Conservation (phyloP, 1,140 invertebrate genomes). For the Drosophila lacteicornis region DNA sequence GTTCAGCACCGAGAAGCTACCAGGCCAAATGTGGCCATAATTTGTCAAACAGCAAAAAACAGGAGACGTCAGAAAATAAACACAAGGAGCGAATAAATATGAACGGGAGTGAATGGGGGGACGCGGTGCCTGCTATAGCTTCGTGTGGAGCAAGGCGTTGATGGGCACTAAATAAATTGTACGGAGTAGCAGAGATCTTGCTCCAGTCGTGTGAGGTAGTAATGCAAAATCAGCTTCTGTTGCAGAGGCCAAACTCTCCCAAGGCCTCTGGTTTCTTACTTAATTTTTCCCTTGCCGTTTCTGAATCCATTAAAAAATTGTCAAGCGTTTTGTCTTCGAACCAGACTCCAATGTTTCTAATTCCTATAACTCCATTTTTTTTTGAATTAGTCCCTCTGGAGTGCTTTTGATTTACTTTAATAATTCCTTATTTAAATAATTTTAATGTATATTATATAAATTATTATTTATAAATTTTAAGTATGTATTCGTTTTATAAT, state of each 20-base stretch:
- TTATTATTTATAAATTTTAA: too few species aligned
- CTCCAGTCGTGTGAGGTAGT: constrained; percentile 5
- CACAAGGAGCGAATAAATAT: constrained; percentile 39
- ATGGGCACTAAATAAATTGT: constrained; percentile 79
- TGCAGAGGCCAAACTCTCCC: neutral
- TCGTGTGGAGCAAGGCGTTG: constrained; percentile 48
- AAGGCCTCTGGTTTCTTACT: neutral
- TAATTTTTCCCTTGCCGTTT: neutral
- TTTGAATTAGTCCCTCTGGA: neutral
- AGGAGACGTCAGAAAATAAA: constrained; percentile 31
- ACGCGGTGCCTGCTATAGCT: neutral
- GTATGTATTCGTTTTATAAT: too few species aligned
- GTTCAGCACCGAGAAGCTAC: constrained; percentile 28
- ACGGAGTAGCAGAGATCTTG: constrained; percentile 20
- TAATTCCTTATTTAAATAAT: too few species aligned
- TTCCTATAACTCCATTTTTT: neutral
- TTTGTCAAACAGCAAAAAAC: constrained; percentile 67
- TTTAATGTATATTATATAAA: too few species aligned
- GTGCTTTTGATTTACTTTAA: too few species aligned
- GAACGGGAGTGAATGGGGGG: constrained; percentile 18
- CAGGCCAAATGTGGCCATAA: constrained; percentile 70
- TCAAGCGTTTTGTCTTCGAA: neutral
- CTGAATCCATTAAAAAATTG: neutral
- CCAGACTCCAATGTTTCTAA: neutral
- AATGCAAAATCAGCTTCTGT: constrained; percentile 16